phyloP scores from a whole-genome alignment of 2,797 vertebrate species.

The Geotrypetes seraphini region DNA sequence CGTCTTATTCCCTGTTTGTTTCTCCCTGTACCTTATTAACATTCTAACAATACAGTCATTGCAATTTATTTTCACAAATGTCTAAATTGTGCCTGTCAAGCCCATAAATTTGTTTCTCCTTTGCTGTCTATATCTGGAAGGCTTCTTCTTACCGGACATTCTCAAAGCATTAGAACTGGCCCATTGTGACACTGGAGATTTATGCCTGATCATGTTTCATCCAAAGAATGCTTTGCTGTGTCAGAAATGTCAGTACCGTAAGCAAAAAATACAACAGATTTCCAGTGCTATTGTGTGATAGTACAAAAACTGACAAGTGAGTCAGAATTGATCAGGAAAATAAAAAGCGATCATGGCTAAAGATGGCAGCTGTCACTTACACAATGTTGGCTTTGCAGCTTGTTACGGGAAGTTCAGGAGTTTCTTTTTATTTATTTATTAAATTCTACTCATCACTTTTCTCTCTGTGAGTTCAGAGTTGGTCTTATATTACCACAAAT shows the following conservation, averaged over 20 bases:
- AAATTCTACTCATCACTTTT: slow-evolving; percentile 16
- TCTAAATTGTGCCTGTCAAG: neutral
- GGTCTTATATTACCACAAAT: slow-evolving; percentile 20
- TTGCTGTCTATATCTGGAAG: slow-evolving; percentile 6
- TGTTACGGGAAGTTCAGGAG: neutral
- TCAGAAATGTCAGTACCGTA: slow-evolving; percentile 28
- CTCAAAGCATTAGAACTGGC: slow-evolving; percentile 5
- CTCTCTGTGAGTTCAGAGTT: slow-evolving; percentile 16
- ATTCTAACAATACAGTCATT: neutral
- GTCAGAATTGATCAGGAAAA: slow-evolving; percentile 14
- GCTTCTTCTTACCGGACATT: neutral
- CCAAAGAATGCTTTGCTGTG: neutral
- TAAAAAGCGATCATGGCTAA: slow-evolving; percentile 5
- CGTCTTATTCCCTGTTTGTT: neutral
- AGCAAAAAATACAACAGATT: slow-evolving; percentile 13
- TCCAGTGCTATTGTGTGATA: slow-evolving; percentile 3
- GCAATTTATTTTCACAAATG: neutral
- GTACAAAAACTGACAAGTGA: slow-evolving; percentile 7
- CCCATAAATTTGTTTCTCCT: neutral
- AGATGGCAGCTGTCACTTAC: slow-evolving; percentile 27
- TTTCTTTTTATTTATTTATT: neutral
- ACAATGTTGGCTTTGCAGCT: neutral
- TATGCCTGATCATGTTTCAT: slow-evolving; percentile 20
- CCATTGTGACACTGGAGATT: slow-evolving; percentile 8
- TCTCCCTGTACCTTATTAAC: neutral